Evolutionary conservation across 2,888 invertebrate species (phyloP).

Genomic region (Cyaniris semiargus): DNA sequence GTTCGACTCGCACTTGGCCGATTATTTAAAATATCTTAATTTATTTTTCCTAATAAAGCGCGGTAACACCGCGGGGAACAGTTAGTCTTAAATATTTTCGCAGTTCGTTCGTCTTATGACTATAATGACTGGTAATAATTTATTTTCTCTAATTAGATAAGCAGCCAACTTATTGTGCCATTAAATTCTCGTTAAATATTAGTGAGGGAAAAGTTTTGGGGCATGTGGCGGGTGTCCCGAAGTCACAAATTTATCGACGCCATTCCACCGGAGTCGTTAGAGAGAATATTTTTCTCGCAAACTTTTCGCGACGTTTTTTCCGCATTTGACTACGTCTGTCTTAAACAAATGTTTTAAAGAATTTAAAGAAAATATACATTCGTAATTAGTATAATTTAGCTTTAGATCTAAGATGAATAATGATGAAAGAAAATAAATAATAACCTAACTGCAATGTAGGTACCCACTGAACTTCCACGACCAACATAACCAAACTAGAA

Average conservation of each 20-base stretch:
- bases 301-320: background rate
- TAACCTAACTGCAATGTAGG: too few species aligned
- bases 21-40: too few species aligned
- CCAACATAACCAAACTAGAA: too few species aligned
- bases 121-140: background rate
- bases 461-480: too few species aligned
- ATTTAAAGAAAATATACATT: background rate
- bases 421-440: too few species aligned
- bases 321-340: background rate
- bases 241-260: constrained; percentile 16
- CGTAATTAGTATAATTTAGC: background rate
- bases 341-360: background rate
- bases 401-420: too few species aligned
- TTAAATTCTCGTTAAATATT: constrained; percentile 29
- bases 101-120: background rate
- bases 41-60: too few species aligned
- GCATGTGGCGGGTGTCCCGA: background rate
- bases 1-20: too few species aligned
- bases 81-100: background rate
- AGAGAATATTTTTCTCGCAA: constrained; percentile 21
- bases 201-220: constrained; percentile 13
- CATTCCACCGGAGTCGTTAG: background rate
- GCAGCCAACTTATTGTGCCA: background rate
- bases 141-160: background rate
- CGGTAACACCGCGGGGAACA: too few species aligned